Percentiles rank a stretch among this genome's conserved stretches.
These are phyloP conservation scores for Teleopsis dalmanni DNA, from an alignment of 1,140 invertebrate species.

Conservation along the genomic window DNA sequence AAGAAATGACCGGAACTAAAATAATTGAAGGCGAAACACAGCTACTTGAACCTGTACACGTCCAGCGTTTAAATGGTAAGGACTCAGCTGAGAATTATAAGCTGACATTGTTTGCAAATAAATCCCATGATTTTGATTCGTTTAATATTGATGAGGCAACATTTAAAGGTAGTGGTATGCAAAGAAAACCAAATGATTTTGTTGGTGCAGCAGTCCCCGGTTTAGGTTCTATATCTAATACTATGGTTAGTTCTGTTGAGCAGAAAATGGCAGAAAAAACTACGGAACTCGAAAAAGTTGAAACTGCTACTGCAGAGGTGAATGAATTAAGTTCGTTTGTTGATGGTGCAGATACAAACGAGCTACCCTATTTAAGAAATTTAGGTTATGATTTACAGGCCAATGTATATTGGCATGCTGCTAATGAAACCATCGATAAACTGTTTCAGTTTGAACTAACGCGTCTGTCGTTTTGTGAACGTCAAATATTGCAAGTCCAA, in stretches of 20 bases:
- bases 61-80: slow-evolving; percentile 24
- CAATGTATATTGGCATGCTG: background rate
- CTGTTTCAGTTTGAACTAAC: background rate
- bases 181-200: background rate
- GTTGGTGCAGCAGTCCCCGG: background rate
- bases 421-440: slow-evolving; percentile 5
- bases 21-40: slow-evolving; percentile 19
- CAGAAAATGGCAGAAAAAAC: too few relatives aligned
- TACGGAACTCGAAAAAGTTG: background rate
- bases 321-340: background rate
- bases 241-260: too few relatives aligned
- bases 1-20: slow-evolving; percentile 23
- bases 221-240: too few relatives aligned
- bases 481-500: slow-evolving; percentile 7
- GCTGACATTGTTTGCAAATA: slow-evolving; percentile 25
- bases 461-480: slow-evolving; percentile 12
- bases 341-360: background rate
- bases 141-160: slow-evolving; percentile 22
- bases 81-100: slow-evolving; percentile 30
- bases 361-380: background rate
- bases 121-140: slow-evolving; percentile 32
- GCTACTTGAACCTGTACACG: slow-evolving; percentile 23
- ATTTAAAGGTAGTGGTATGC: slow-evolving; percentile 19
- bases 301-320: background rate
- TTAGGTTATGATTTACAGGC: slow-evolving; percentile 20